Evolutionary conservation across 1,140 invertebrate species (phyloP).

Genomic region (Penaeus chinensis): DNA sequence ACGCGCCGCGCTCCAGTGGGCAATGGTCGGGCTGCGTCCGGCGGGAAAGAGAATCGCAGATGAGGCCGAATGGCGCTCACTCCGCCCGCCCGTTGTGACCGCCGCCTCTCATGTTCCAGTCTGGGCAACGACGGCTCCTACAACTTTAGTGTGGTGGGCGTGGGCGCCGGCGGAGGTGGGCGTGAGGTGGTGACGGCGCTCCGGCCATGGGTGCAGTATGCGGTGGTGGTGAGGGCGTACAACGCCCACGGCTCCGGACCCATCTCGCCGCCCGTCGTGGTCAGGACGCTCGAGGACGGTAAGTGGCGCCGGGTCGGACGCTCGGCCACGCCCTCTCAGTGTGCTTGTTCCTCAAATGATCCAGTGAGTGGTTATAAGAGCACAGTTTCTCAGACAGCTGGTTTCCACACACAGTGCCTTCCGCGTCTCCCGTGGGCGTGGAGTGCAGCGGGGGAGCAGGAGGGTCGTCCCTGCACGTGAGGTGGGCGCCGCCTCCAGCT

Average conservation of each 20-base stretch:
- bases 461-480: constrained; percentile 82
- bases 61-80: too few species aligned
- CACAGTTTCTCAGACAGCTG: too few species aligned
- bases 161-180: constrained; percentile 14
- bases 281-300: constrained; percentile 37
- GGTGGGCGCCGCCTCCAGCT: constrained; percentile 84
- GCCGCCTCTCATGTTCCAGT: not conserved
- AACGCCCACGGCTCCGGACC: constrained; percentile 67
- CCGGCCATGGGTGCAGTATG: constrained; percentile 68
- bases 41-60: too few species aligned
- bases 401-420: constrained; percentile 73
- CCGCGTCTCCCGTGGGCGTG: constrained; percentile 78
- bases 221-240: constrained; percentile 68
- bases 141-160: constrained; percentile 50
- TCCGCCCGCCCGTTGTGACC: not conserved
- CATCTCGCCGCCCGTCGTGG: constrained; percentile 26
- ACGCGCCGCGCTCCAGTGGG: too few species aligned
- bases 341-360: too few species aligned
- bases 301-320: not conserved
- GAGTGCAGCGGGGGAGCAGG: constrained; percentile 77
- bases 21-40: too few species aligned
- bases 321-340: too few species aligned
- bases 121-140: constrained; percentile 29
- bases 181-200: constrained; percentile 58
- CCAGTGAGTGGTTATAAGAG: too few species aligned